These are phyloP conservation scores for Pseudomyrmex gracilis DNA, from an alignment of 1,140 invertebrate species.

Conservation along the genomic window DNA sequence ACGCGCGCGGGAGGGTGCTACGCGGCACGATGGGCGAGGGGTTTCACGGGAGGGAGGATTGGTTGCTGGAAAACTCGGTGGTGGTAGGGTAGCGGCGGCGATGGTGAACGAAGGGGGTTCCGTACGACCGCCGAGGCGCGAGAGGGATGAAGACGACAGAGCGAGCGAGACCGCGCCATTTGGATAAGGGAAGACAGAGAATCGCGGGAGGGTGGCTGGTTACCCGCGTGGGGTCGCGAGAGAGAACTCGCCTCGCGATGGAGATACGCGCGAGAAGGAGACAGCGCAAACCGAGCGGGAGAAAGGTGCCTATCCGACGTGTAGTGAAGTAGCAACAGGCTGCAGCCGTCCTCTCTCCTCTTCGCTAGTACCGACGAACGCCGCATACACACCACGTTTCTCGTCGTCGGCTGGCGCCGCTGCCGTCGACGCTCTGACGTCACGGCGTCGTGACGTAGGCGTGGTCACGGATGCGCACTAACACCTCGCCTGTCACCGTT, in stretches of 20 bases:
- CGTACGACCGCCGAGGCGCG: slow-evolving; percentile 55
- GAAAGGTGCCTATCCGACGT: slow-evolving; percentile 65
- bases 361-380: slow-evolving; percentile 68
- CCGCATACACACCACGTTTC: slow-evolving; percentile 78
- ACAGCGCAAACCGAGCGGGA: slow-evolving; percentile 39
- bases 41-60: slow-evolving; percentile 63
- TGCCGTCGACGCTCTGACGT: slow-evolving; percentile 81
- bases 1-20: slow-evolving; percentile 72
- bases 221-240: slow-evolving; percentile 58
- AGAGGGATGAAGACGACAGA: slow-evolving; percentile 5
- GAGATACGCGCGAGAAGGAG: slow-evolving; percentile 29
- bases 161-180: slow-evolving; percentile 10
- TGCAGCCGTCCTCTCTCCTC: slow-evolving; percentile 73
- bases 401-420: slow-evolving; percentile 73
- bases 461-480: slow-evolving; percentile 85
- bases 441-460: slow-evolving; percentile 84
- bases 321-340: slow-evolving; percentile 80
- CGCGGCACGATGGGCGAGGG: slow-evolving; percentile 63
- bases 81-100: slow-evolving; percentile 67
- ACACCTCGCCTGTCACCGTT: slow-evolving; percentile 84
- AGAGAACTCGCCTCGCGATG: slow-evolving; percentile 40
- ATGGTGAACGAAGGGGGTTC: slow-evolving; percentile 67
- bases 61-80: slow-evolving; percentile 69
- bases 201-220: slow-evolving; percentile 4
- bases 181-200: not conserved